Evolutionary conservation across 2,113 vertebrate genomes (phyloP).

Genomic region (Mastomys coucha): DNA sequence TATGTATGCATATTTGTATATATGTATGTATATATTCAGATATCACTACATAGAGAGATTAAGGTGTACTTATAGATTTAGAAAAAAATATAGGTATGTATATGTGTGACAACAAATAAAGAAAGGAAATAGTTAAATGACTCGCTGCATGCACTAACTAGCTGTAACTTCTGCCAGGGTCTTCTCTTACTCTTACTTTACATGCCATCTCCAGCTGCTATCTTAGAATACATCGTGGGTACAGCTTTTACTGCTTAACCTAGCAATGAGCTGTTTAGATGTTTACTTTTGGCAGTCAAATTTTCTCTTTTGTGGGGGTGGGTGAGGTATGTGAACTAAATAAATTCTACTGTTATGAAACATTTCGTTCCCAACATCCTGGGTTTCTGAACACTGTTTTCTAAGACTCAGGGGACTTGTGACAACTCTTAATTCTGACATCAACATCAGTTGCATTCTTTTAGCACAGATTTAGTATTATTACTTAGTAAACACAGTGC

Average conservation of each 20-base stretch:
- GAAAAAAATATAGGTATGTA: too few relatives aligned
- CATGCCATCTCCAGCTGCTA: background rate
- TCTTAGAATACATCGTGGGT: background rate
- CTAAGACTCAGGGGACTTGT: background rate
- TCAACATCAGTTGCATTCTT: background rate
- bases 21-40: too few relatives aligned
- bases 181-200: background rate
- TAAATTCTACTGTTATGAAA: background rate
- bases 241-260: background rate
- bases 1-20: too few relatives aligned
- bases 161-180: background rate
- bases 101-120: background rate
- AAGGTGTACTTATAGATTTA: too few relatives aligned
- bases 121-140: slow-evolving; percentile 18
- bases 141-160: background rate
- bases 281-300: background rate
- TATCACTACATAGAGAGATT: too few relatives aligned
- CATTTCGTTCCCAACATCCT: background rate
- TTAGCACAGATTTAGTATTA: background rate
- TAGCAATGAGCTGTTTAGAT: slow-evolving; percentile 34
- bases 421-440: background rate
- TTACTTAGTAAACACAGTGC: background rate
- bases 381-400: background rate
- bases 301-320: background rate
- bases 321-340: background rate